Base-by-base conservation (phyloP, 2,888 invertebrate species). In the Lithophane socia region DNA sequence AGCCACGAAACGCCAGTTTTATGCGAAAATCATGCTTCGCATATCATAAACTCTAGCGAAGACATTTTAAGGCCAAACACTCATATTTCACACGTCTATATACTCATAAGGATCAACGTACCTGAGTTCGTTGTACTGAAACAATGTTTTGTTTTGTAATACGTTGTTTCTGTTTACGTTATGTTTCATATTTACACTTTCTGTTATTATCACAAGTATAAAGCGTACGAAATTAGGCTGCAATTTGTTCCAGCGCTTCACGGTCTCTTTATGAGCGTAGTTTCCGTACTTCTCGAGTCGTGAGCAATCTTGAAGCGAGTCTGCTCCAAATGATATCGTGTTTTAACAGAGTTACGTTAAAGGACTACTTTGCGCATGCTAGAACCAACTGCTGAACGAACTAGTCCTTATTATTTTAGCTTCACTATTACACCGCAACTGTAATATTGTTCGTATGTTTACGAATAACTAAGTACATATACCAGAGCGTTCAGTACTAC, bases 1-100 rank as follows among this genome's bases (percentile, higher is more conserved):
- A 86, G 75, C 83, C 82, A 82, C 84, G 69, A 85, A 90, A 88
- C 88, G 87, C 74, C 49, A 75, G 71, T 73, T 84, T 87, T 81
- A 84, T 76, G 80, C 47, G 77, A 52, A 78, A 85, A 86, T 86
- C 79, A 88, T 80, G 83, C 60, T 72, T 60, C 49, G 70, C 78
- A 77, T 75, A 71, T 67, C 74, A 61, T 73, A 58, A 61, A 75
- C 54, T 69, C 9, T 54, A 65, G 67, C 66, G 64, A 47, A 63
- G 52, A 60, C 70, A 70, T 79, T 79, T 79, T 75, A 73, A 75
- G 61, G 63, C 56, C 64, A 69, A 63, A 81, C 64, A 73, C 61
- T 68, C 58, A 54, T 77, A 76, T 68, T 67, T 77, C 29, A 77
- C 71, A 65, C 37, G 18, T 76, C 37, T 61, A 12, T 58, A 54